Conservation (phyloP, 1,140 invertebrate species). For the Drosophila simulans region DNA sequence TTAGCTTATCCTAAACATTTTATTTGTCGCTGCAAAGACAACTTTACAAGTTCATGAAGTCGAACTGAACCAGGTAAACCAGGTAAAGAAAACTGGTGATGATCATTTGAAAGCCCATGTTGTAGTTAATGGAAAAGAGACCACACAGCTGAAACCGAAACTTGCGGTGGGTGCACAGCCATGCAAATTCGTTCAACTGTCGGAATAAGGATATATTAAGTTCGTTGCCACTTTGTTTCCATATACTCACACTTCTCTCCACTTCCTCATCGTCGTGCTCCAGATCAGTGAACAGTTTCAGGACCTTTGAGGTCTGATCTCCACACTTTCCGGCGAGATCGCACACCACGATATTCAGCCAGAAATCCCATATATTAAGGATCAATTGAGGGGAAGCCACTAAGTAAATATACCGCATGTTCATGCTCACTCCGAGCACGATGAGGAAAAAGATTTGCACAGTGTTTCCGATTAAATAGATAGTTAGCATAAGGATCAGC, state of each 20-base stretch:
- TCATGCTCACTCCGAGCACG: slow-evolving; percentile 15
- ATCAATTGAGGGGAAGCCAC: not conserved
- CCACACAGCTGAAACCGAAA: slow-evolving; percentile 38
- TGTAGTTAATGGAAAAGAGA: slow-evolving; percentile 46
- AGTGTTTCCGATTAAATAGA: slow-evolving; percentile 34
- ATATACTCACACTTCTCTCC: slow-evolving; percentile 40
- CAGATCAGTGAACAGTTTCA: slow-evolving; percentile 30
- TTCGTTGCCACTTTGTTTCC: not conserved
- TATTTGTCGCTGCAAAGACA: too few relatives aligned
- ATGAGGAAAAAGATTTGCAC: slow-evolving; percentile 34
- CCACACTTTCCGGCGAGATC: slow-evolving; percentile 31
- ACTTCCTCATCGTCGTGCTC: not conserved
- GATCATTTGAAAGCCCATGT: slow-evolving; percentile 42
- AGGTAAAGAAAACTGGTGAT: slow-evolving; percentile 37
- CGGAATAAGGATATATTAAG: too few relatives aligned
- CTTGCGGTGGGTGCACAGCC: slow-evolving; percentile 39
- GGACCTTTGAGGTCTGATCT: slow-evolving; percentile 11
- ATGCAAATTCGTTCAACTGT: slow-evolving; percentile 49
- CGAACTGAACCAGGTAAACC: slow-evolving; percentile 55
- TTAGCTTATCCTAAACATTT: too few relatives aligned
- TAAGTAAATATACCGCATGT: not conserved
- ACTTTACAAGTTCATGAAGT: slow-evolving; percentile 49
- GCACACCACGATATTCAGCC: slow-evolving; percentile 44
- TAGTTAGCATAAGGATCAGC: slow-evolving; percentile 2
- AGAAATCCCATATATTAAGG: slow-evolving; percentile 48